Evolutionary conservation across 2,113 vertebrate genomes (phyloP).

Genomic region (Mystacornis crossleyi): DNA sequence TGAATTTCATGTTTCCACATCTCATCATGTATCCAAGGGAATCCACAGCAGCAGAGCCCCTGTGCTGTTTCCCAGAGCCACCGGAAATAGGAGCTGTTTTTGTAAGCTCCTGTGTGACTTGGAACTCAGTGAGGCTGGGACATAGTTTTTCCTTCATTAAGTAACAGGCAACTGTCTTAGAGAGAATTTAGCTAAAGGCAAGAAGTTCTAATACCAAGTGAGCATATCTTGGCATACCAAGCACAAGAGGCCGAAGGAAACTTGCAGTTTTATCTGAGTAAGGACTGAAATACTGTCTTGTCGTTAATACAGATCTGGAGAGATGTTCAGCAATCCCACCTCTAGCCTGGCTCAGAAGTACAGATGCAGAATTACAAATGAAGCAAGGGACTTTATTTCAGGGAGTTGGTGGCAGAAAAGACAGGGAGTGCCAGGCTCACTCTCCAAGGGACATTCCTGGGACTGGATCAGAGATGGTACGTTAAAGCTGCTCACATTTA

Average conservation of each 20-base stretch:
- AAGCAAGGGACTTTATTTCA: background rate
- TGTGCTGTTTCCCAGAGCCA: background rate
- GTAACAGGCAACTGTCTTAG: background rate
- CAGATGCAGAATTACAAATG: background rate
- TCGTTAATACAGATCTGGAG: background rate
- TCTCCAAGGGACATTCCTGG: background rate
- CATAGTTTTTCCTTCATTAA: background rate
- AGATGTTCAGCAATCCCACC: background rate
- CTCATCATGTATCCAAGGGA: background rate
- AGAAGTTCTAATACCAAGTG: background rate
- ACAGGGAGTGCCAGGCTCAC: background rate
- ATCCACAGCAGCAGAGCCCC: background rate
- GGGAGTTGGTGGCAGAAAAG: background rate
- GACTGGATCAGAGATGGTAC: background rate
- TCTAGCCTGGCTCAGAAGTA: background rate
- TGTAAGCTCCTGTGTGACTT: slow-evolving; percentile 10
- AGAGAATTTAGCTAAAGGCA: background rate
- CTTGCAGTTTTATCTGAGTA: background rate
- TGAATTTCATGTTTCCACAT: background rate
- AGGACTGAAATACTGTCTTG: background rate
- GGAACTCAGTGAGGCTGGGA: background rate
- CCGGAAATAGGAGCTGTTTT: background rate
- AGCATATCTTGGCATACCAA: background rate
- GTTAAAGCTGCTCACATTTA: background rate
- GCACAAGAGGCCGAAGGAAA: background rate